Evolutionary conservation across 2,113 vertebrate species (phyloP).

Genomic region (Rhea pennata): DNA sequence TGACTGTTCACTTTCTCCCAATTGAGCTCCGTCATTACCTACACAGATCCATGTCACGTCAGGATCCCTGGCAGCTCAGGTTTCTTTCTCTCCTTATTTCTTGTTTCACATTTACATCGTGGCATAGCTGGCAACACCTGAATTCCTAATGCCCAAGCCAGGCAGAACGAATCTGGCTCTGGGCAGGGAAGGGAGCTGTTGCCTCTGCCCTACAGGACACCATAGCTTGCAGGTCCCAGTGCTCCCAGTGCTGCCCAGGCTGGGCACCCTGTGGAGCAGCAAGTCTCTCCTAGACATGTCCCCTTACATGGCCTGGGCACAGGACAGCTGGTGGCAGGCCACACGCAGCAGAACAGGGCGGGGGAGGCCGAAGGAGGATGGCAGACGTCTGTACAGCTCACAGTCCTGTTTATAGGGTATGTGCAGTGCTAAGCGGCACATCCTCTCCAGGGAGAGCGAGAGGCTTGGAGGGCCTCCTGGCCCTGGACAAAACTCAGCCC

Average conservation of each 20-base stretch:
- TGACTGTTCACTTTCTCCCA: not conserved
- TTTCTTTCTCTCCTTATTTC: not conserved
- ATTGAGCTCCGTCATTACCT: not conserved
- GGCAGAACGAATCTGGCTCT: not conserved
- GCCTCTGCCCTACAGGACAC: not conserved
- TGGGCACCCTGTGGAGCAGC: not conserved
- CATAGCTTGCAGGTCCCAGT: not conserved
- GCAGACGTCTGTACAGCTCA: not conserved
- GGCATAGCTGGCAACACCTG: not conserved
- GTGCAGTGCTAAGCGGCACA: accelerated
- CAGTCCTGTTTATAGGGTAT: not conserved
- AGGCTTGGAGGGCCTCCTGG: accelerated
- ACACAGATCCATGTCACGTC: accelerated
- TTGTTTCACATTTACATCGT: not conserved
- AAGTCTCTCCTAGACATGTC: not conserved
- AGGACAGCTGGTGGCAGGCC: not conserved
- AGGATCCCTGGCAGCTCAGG: not conserved
- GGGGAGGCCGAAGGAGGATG: not conserved
- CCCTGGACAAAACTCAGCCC: not conserved
- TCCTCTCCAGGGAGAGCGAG: not conserved
- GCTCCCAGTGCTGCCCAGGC: not conserved
- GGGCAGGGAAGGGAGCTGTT: not conserved
- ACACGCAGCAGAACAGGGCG: accelerated
- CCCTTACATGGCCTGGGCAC: not conserved
- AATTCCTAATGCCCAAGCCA: not conserved